Percentiles rank a stretch among this genome's conserved stretches.
These are phyloP conservation scores for Diabrotica virgifera DNA, from an alignment of 1,140 invertebrate genomes.

Conservation along the genomic window DNA sequence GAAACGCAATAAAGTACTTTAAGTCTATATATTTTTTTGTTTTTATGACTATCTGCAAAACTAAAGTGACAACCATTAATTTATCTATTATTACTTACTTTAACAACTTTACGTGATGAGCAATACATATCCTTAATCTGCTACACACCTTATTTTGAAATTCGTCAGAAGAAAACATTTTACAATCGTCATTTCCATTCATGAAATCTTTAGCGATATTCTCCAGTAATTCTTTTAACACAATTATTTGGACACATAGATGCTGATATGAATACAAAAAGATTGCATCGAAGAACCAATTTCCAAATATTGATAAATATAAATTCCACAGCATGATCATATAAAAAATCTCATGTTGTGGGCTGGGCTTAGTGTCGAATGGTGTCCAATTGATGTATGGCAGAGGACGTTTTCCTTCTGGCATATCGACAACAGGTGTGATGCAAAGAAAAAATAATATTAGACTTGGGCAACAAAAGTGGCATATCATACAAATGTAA, in stretches of 20 bases:
- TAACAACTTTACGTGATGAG: conserved; percentile 11
- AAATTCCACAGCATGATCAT: conserved; percentile 9
- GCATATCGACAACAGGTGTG: conserved; percentile 7
- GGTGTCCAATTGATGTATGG: conserved; percentile 10
- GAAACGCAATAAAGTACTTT: too few species aligned
- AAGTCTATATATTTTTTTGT: too few species aligned
- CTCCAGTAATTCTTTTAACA: conserved; percentile 13
- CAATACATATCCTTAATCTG: conserved; percentile 8
- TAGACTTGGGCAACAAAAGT: not conserved
- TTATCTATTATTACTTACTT: not conserved
- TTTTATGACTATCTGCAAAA: too few species aligned
- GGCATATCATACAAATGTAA: not conserved
- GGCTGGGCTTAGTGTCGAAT: conserved; percentile 11
- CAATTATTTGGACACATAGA: conserved; percentile 12
- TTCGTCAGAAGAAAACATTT: conserved; percentile 12
- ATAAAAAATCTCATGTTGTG: conserved; percentile 13
- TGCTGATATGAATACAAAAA: conserved; percentile 9
- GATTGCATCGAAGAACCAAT: conserved; percentile 6
- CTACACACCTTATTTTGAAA: conserved; percentile 10
- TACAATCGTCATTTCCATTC: not conserved
- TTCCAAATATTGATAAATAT: conserved; percentile 8
- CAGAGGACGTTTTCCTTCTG: conserved; percentile 17
- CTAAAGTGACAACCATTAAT: too few species aligned
- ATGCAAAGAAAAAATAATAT: conserved; percentile 4
- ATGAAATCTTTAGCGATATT: conserved; percentile 11